phyloP scores from a whole-genome alignment of 2,888 invertebrate species.

The Papilio protenor region DNA sequence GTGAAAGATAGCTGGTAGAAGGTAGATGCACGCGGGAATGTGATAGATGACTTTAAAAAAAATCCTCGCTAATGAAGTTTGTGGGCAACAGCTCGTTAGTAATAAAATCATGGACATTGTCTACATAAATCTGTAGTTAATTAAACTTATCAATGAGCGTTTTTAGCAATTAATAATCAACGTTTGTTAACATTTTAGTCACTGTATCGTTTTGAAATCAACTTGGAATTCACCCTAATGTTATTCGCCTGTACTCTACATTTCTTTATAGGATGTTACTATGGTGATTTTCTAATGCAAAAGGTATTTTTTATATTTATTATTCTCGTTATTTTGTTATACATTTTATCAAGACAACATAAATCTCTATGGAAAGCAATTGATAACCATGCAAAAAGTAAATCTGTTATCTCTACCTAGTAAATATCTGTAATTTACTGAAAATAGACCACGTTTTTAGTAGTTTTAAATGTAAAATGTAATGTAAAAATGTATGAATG shows the following conservation, averaged over 20 bases:
- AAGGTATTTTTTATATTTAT: constrained; percentile 29
- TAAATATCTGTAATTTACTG: not conserved
- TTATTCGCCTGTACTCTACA: constrained; percentile 12
- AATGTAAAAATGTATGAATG: not conserved
- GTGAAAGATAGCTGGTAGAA: no score
- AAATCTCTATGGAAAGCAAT: not conserved
- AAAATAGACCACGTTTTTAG: no score
- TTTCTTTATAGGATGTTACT: constrained; percentile 19
- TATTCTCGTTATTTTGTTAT: not conserved
- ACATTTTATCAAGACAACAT: not conserved
- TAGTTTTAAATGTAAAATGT: no score
- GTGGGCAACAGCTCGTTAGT: no score
- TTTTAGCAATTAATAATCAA: no score
- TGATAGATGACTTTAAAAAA: no score
- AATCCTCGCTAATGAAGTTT: no score
- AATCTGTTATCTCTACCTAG: constrained; percentile 3
- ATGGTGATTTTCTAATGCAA: constrained; percentile 50
- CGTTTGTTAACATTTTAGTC: no score
- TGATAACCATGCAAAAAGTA: not conserved
- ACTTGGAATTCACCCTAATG: constrained; percentile 11
- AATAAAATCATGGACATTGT: no score
- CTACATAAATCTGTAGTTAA: no score
- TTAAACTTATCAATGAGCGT: no score
- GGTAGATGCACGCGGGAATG: no score
- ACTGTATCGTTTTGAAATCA: constrained; percentile 1